These are phyloP conservation scores for Caenorhabditis uteleia DNA, from an alignment of 2,888 invertebrate genomes.

Conservation along the genomic window DNA sequence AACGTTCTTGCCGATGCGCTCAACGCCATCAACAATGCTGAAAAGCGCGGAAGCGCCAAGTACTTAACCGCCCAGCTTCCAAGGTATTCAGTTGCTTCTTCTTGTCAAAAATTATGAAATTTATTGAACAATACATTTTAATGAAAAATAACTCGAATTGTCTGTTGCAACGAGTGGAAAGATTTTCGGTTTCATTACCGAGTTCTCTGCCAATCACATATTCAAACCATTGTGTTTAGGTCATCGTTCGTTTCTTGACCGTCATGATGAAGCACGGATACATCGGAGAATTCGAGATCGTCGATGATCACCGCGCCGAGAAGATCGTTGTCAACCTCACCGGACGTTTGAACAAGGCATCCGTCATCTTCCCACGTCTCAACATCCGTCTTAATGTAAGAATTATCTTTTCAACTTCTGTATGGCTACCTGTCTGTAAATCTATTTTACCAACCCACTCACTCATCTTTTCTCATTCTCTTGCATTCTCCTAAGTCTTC, in stretches of 20 bases:
- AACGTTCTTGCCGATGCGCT: constrained; percentile 99
- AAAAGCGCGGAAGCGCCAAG: constrained; percentile 97
- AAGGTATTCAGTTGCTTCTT: too few species aligned
- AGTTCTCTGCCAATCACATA: too few species aligned
- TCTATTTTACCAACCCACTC: too few species aligned
- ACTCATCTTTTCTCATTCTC: too few species aligned
- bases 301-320: constrained; percentile 97
- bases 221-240: too few species aligned
- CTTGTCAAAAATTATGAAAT: too few species aligned
- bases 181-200: too few species aligned
- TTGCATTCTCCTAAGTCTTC: too few species aligned
- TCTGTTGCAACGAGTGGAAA: too few species aligned
- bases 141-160: too few species aligned
- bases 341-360: constrained; percentile 97
- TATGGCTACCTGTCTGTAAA: too few species aligned
- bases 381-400: constrained; percentile 51
- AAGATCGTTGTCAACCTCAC: constrained; percentile 99
- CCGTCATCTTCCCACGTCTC: constrained; percentile 79
- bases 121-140: too few species aligned
- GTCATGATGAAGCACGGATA: constrained; percentile 99
- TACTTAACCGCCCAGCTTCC: constrained; percentile 94
- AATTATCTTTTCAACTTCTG: background rate
- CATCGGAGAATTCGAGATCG: constrained; percentile 99
- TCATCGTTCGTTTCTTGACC: constrained; percentile 95
- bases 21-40: constrained; percentile 98